Percentiles rank a stretch among this genome's conserved stretches.
Conservation (phyloP, 1,140 invertebrate species). For the Megathymus violae region DNA sequence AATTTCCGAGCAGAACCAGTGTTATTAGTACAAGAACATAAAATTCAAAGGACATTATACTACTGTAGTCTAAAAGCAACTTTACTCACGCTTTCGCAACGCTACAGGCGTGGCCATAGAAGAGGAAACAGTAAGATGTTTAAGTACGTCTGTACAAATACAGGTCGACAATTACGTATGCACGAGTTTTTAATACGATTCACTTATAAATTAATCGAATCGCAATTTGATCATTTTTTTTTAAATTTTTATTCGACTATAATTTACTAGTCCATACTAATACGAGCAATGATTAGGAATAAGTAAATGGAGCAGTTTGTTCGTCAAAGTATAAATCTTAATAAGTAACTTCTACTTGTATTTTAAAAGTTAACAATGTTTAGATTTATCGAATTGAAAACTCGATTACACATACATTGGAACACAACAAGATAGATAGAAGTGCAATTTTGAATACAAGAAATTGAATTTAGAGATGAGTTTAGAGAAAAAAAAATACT, state of each 20-base stretch:
- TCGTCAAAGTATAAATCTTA: too few species aligned
- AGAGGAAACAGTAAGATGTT: conserved; percentile 72
- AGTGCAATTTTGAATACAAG: conserved; percentile 47
- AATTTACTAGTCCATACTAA: too few species aligned
- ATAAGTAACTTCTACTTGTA: too few species aligned
- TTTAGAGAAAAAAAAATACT: conserved; percentile 43
- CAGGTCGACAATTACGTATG: conserved; percentile 27
- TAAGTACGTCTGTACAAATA: conserved; percentile 59
- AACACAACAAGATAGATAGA: conserved; percentile 38
- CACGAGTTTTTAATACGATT: conserved; percentile 23
- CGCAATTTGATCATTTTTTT: too few species aligned
- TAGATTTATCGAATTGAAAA: conserved; percentile 29
- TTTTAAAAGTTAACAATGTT: too few species aligned
- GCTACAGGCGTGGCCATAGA: conserved; percentile 79
- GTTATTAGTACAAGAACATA: conserved; percentile 40
- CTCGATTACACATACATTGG: conserved; percentile 17
- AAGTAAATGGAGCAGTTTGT: too few species aligned
- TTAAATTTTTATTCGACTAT: too few species aligned
- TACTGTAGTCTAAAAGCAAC: conserved; percentile 69
- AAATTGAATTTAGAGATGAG: conserved; percentile 46
- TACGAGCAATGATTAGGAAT: too few species aligned
- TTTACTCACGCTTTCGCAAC: conserved; percentile 82
- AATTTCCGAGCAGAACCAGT: conserved; percentile 32
- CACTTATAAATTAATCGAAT: not conserved
- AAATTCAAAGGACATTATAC: conserved; percentile 65